Conservation (phyloP, 2,113 vertebrate species). For the Erinaceus europaeus region DNA sequence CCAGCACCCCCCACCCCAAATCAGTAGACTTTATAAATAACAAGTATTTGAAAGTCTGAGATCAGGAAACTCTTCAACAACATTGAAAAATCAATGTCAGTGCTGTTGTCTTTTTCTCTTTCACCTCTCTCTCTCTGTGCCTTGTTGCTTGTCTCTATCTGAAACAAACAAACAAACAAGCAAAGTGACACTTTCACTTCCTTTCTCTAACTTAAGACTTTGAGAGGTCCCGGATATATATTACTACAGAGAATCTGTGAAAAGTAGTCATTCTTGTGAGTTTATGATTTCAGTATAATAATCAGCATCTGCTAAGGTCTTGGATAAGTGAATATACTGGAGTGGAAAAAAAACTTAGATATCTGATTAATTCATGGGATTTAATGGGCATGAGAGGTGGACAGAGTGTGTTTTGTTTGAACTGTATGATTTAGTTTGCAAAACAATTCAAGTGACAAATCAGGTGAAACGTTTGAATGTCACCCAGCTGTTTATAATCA, state of each 20-base stretch:
- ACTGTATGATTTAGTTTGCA: background rate
- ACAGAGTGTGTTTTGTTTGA: background rate
- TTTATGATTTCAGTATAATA: background rate
- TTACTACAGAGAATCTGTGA: background rate
- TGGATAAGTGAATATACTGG: background rate
- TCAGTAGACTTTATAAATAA: too few relatives aligned
- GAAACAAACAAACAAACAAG: background rate
- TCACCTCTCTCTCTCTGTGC: too few relatives aligned
- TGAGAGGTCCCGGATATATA: background rate
- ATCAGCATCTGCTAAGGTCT: background rate
- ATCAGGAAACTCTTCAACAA: too few relatives aligned
- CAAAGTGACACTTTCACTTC: background rate
- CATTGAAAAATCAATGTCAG: too few relatives aligned
- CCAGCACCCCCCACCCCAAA: too few relatives aligned
- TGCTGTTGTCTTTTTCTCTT: too few relatives aligned
- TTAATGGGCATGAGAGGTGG: background rate
- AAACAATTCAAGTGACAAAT: background rate
- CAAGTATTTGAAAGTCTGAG: too few relatives aligned
- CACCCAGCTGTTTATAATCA: background rate
- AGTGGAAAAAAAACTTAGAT: background rate
- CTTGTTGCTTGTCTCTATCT: too few relatives aligned
- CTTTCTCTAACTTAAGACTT: background rate
- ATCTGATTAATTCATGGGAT: background rate
- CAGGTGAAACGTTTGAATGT: background rate
- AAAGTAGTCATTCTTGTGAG: background rate